These are phyloP conservation scores for Prolemur simus DNA, from an alignment of 2,113 vertebrate species.

Conservation along the genomic window DNA sequence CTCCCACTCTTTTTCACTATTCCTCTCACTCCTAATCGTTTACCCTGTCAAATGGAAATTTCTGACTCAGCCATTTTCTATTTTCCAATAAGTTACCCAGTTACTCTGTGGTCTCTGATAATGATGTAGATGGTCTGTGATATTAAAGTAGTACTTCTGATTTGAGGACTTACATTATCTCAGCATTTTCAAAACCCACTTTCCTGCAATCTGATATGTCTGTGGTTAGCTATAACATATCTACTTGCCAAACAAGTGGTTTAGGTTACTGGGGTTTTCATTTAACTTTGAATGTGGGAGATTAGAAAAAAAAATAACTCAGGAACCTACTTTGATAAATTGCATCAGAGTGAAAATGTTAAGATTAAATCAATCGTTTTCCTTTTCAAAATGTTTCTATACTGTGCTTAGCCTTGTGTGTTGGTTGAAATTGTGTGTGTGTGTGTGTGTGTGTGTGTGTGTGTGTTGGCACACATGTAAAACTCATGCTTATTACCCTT, in stretches of 20 bases:
- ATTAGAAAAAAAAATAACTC: background rate
- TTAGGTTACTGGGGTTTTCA: slow-evolving; percentile 64
- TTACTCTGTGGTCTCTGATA: slow-evolving; percentile 72
- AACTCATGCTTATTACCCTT: background rate
- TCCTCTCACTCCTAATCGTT: background rate
- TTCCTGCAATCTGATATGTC: slow-evolving; percentile 44
- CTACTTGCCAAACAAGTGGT: slow-evolving; percentile 67
- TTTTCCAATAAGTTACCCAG: slow-evolving; percentile 52
- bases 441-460: background rate
- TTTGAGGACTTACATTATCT: slow-evolving; percentile 60
- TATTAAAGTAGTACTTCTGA: slow-evolving; percentile 65
- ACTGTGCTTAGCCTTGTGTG: background rate
- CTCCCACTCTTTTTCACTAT: background rate
- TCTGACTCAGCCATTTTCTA: slow-evolving; percentile 64
- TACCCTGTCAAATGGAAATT: slow-evolving; percentile 45
- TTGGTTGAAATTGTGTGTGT: background rate
- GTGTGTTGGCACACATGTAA: background rate
- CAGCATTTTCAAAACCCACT: slow-evolving; percentile 73
- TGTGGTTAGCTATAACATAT: slow-evolving; percentile 58
- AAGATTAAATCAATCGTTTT: slow-evolving; percentile 18
- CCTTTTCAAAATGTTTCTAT: background rate
- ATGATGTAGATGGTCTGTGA: slow-evolving; percentile 67
- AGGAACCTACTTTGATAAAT: slow-evolving; percentile 66
- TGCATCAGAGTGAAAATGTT: slow-evolving; percentile 51
- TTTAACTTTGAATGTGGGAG: slow-evolving; percentile 55